A percentile compares a stretch with the other conserved stretches of the same genome.
Evolutionary conservation across 2,113 vertebrate genomes (phyloP).

Genomic region (Stegastes partitus): DNA sequence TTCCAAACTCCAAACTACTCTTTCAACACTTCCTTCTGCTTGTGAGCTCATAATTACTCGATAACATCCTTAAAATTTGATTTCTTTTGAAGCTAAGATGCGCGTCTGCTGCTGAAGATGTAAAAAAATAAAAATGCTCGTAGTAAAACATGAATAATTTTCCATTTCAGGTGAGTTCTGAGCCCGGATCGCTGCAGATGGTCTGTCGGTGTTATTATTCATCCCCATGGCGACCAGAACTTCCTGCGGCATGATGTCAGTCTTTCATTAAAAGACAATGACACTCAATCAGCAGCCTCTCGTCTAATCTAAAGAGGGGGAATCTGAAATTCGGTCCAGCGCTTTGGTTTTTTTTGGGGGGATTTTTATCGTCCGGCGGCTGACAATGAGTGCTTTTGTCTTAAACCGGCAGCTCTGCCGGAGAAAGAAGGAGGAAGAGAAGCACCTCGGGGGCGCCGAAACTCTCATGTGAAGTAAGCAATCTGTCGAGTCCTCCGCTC

Average conservation of each 20-base stretch:
- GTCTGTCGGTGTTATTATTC: background rate
- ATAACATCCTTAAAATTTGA: too few species aligned
- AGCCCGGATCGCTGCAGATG: too few species aligned
- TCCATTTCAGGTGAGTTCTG: background rate
- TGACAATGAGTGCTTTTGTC: constrained; percentile 67
- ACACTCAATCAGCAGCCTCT: constrained; percentile 20
- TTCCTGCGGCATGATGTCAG: background rate
- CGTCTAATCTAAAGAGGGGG: constrained; percentile 33
- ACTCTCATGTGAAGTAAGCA: constrained; percentile 64
- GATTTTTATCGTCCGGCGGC: background rate
- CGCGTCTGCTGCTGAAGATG: too few species aligned
- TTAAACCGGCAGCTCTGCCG: constrained; percentile 54
- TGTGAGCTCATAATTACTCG: too few species aligned
- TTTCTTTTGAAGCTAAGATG: too few species aligned
- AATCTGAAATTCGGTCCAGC: constrained; percentile 7
- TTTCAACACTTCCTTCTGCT: too few species aligned
- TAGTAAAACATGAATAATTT: background rate
- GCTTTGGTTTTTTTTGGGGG: background rate
- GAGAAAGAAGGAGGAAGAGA: constrained; percentile 30
- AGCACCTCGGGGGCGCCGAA: constrained; percentile 30
- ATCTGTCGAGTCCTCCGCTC: constrained; percentile 61
- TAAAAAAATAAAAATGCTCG: too few species aligned
- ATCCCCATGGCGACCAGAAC: background rate
- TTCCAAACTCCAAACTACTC: too few species aligned
- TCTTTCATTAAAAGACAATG: constrained; percentile 31